These are phyloP conservation scores for Ginglymostoma cirratum DNA, from an alignment of 2,113 vertebrate species.

Conservation along the genomic window DNA sequence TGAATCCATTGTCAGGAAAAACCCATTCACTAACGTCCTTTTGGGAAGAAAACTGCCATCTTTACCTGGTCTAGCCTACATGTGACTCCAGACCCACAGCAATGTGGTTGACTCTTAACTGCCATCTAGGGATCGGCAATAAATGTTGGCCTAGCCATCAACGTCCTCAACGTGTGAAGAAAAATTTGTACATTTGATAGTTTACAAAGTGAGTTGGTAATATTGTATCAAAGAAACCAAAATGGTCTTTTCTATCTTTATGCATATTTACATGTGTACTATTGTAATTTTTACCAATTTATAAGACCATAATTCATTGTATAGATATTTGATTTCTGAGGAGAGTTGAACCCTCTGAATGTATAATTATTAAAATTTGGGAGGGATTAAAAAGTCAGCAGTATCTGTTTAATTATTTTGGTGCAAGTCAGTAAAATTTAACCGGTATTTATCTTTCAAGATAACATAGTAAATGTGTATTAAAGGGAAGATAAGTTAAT, in stretches of 20 bases:
- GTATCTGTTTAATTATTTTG: neutral
- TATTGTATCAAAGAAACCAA: neutral
- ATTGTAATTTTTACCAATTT: constrained; percentile 9
- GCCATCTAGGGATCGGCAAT: too few relatives aligned
- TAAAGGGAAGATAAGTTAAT: neutral
- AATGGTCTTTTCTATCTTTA: neutral
- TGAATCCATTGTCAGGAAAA: too few relatives aligned
- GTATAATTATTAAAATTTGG: neutral
- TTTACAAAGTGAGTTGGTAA: neutral
- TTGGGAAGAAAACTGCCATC: too few relatives aligned
- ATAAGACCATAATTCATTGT: neutral
- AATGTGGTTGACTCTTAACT: too few relatives aligned
- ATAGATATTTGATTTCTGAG: constrained; percentile 27
- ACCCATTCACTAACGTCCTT: too few relatives aligned
- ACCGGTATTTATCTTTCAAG: neutral
- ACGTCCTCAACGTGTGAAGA: too few relatives aligned
- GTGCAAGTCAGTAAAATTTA: neutral
- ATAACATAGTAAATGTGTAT: neutral
- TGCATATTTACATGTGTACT: constrained; percentile 8
- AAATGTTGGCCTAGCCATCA: too few relatives aligned
- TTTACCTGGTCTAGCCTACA: too few relatives aligned
- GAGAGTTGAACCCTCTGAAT: constrained; percentile 14
- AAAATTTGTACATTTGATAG: too few relatives aligned
- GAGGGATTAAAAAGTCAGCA: neutral
- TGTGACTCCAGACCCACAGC: too few relatives aligned